These are phyloP conservation scores for Zaprionus africanus DNA, from an alignment of 1,140 invertebrate species.

Conservation along the genomic window DNA sequence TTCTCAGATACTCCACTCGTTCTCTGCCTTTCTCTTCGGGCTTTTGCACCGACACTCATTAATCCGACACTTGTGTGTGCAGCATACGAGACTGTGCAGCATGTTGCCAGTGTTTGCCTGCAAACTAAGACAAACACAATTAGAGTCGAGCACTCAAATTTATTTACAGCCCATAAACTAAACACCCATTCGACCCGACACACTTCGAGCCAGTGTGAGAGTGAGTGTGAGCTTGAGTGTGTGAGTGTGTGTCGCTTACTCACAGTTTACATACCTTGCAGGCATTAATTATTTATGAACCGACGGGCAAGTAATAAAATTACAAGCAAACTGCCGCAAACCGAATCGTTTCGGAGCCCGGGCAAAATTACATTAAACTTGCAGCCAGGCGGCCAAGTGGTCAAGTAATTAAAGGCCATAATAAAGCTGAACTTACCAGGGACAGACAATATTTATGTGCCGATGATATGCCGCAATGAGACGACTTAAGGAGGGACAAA, in stretches of 20 bases:
- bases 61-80: neutral
- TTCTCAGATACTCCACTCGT: neutral
- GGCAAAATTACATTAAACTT: slow-evolving; percentile 63
- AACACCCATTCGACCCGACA: slow-evolving; percentile 42
- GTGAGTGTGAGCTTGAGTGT: too few relatives aligned
- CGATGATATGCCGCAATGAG: slow-evolving; percentile 8
- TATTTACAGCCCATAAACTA: slow-evolving; percentile 71
- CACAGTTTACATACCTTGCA: slow-evolving; percentile 62
- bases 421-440: slow-evolving; percentile 57
- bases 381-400: slow-evolving; percentile 45
- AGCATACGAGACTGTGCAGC: slow-evolving; percentile 18
- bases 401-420: slow-evolving; percentile 73
- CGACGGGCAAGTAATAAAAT: slow-evolving; percentile 71
- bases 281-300: slow-evolving; percentile 80
- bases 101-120: slow-evolving; percentile 34
- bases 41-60: slow-evolving; percentile 11
- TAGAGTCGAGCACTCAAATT: slow-evolving; percentile 59
- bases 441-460: neutral
- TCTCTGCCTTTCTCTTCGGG: neutral
- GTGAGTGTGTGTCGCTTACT: slow-evolving; percentile 28
- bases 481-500: slow-evolving; percentile 7
- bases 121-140: slow-evolving; percentile 65
- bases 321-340: slow-evolving; percentile 46
- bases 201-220: neutral
- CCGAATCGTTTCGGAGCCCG: slow-evolving; percentile 9